Percentiles rank a stretch among this genome's conserved stretches.
Conservation (phyloP, 2,113 vertebrate species). For the Plecturocebus donacophilus region DNA sequence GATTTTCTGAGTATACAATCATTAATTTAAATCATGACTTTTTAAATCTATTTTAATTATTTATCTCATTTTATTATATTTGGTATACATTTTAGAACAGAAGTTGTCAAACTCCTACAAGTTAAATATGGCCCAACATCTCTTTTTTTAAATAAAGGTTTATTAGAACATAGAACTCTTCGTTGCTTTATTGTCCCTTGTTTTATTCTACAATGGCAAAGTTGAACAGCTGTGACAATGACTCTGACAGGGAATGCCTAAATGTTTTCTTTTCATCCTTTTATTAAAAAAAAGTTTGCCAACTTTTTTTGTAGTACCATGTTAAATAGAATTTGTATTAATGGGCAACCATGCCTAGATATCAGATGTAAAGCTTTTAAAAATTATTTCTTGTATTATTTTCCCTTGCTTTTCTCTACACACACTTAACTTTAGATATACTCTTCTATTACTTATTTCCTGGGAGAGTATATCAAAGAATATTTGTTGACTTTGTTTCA, state of each 20-base stretch:
- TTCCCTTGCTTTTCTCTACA: slow-evolving; percentile 30
- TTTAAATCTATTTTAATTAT: not conserved
- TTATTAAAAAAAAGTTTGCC: not conserved
- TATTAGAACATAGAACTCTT: not conserved
- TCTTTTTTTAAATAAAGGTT: not conserved
- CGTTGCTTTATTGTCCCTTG: not conserved
- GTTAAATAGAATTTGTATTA: not conserved
- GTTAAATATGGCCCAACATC: not conserved
- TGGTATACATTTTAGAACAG: not conserved
- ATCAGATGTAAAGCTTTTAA: not conserved
- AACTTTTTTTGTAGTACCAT: not conserved
- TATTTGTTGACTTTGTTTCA: slow-evolving; percentile 56
- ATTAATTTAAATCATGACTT: not conserved
- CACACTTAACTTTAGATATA: slow-evolving; percentile 32
- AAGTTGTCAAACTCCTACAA: not conserved
- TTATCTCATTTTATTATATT: not conserved
- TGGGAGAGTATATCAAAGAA: slow-evolving; percentile 71
- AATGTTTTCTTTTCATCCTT: not conserved
- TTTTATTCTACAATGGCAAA: not conserved
- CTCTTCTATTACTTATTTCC: slow-evolving; percentile 56
- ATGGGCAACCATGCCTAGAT: not conserved
- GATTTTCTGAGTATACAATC: not conserved
- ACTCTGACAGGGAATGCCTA: not conserved
- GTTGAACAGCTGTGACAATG: not conserved
- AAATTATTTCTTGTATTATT: not conserved